These are phyloP conservation scores for Oriolus oriolus DNA, from an alignment of 2,113 vertebrate genomes.

Conservation along the genomic window DNA sequence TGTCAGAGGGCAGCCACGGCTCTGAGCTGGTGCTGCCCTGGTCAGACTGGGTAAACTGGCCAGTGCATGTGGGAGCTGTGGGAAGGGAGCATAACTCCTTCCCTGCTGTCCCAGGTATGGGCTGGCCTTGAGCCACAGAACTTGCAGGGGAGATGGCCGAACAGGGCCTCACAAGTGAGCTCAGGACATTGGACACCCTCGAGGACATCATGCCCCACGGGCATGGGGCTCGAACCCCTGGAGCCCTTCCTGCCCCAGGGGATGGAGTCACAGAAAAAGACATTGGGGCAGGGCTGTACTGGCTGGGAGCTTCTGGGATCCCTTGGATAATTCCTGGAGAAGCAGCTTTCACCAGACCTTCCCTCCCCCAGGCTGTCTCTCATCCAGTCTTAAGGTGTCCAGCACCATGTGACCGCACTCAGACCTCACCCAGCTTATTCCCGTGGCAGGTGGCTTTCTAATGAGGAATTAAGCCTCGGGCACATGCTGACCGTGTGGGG, in stretches of 20 bases:
- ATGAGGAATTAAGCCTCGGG: background rate
- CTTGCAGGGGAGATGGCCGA: accelerated
- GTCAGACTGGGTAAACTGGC: background rate
- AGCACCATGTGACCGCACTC: accelerated
- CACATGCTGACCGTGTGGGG: accelerated
- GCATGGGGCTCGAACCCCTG: background rate
- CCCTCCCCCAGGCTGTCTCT: background rate
- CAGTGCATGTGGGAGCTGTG: accelerated
- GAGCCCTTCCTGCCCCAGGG: background rate
- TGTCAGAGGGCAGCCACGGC: accelerated
- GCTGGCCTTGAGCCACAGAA: background rate
- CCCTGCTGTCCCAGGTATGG: background rate
- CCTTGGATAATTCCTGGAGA: background rate
- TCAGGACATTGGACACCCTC: background rate
- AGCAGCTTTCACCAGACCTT: background rate
- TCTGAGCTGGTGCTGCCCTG: background rate
- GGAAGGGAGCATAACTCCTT: background rate
- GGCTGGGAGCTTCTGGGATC: background rate
- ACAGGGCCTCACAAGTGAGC: accelerated
- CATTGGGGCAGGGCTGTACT: too few species aligned
- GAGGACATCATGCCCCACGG: accelerated
- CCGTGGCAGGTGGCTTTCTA: background rate
- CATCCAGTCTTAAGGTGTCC: background rate
- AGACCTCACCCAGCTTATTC: background rate
- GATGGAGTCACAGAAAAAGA: background rate